Evolutionary conservation across 2,888 invertebrate genomes (phyloP).

Genomic region (Hydrotaea cyrtoneurina): DNA sequence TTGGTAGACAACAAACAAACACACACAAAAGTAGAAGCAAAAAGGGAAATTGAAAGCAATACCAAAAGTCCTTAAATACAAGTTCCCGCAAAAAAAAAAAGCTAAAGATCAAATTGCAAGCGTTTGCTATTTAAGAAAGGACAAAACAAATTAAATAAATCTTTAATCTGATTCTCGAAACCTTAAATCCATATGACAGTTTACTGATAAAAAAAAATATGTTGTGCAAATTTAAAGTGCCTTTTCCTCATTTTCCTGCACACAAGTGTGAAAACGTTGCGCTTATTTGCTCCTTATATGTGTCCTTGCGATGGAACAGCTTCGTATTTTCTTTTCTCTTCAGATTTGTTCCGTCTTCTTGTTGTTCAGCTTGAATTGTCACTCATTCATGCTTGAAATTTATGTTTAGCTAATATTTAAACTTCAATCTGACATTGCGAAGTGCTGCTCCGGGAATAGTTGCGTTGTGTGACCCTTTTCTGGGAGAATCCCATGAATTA

Average conservation of each 20-base stretch:
- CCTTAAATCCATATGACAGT: too few relatives aligned
- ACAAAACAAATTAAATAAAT: too few relatives aligned
- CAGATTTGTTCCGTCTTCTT: slow-evolving; percentile 2
- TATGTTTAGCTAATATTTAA: slow-evolving; percentile 79
- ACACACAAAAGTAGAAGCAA: too few relatives aligned
- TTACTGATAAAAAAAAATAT: too few relatives aligned
- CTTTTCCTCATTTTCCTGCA: slow-evolving; percentile 68
- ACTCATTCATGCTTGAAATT: slow-evolving; percentile 77
- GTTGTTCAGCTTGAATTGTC: slow-evolving; percentile 73
- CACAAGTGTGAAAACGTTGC: neutral
- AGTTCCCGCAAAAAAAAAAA: too few relatives aligned
- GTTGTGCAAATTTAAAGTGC: slow-evolving; percentile 44
- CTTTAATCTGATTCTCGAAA: too few relatives aligned
- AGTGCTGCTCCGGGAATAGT: neutral
- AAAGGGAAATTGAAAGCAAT: too few relatives aligned
- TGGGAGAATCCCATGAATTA: neutral
- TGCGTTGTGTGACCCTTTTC: neutral
- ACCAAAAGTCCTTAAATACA: too few relatives aligned
- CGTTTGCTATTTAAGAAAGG: too few relatives aligned
- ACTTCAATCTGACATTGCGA: slow-evolving; percentile 76
- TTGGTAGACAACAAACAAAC: neutral
- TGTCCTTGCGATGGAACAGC: neutral
- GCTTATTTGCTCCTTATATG: neutral
- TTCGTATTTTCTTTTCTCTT: neutral
- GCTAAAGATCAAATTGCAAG: too few relatives aligned